Conservation (phyloP, 1,140 invertebrate genomes). For the Anthonomus grandis region DNA sequence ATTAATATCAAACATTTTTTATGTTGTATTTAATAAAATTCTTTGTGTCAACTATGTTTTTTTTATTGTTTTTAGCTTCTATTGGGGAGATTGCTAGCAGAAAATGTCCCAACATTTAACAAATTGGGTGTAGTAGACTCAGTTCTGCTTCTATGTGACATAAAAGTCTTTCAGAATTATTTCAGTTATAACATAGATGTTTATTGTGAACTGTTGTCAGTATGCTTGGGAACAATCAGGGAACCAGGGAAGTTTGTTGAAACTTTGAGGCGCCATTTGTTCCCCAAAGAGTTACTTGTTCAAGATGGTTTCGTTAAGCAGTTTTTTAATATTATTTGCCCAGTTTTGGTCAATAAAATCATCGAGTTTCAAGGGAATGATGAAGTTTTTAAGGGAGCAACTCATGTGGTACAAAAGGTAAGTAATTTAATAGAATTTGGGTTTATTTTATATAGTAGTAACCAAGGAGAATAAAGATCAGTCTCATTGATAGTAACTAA, state of each 20-base stretch:
- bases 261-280: slow-evolving; percentile 27
- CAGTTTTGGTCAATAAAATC: slow-evolving; percentile 22
- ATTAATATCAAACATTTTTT: too few relatives aligned
- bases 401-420: slow-evolving; percentile 36
- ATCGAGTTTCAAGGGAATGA: slow-evolving; percentile 21
- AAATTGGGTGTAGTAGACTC: slow-evolving; percentile 21
- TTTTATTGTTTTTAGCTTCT: slow-evolving; percentile 30
- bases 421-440: too few relatives aligned
- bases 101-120: slow-evolving; percentile 1
- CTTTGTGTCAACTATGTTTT: too few relatives aligned
- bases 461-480: too few relatives aligned
- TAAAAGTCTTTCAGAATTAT: slow-evolving; percentile 33
- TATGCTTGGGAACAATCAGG: slow-evolving; percentile 20
- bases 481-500: neutral
- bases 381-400: slow-evolving; percentile 30
- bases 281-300: slow-evolving; percentile 25
- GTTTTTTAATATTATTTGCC: slow-evolving; percentile 29
- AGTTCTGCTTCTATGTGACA: slow-evolving; percentile 15
- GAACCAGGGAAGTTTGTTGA: slow-evolving; percentile 18
- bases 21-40: too few relatives aligned
- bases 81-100: slow-evolving; percentile 8
- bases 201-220: slow-evolving; percentile 31
- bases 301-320: slow-evolving; percentile 28
- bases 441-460: too few relatives aligned
- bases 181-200: slow-evolving; percentile 33